These are phyloP conservation scores for Caenorhabditis remanei DNA, from an alignment of 1,140 invertebrate species.

Conservation along the genomic window DNA sequence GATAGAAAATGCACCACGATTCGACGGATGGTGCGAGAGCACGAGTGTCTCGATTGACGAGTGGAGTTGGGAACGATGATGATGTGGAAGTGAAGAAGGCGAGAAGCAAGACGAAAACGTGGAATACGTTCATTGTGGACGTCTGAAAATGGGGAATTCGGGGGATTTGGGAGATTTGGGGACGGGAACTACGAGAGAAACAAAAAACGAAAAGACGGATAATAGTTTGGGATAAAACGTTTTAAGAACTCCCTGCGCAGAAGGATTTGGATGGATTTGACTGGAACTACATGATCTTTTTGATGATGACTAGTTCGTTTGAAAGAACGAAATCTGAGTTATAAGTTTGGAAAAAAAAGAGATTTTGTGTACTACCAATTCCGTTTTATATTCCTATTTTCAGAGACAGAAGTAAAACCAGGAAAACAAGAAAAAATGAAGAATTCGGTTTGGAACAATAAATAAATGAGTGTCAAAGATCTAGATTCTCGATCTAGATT, in stretches of 20 bases:
- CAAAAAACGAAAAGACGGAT: background rate
- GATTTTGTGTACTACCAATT: too few relatives aligned
- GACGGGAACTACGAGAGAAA: background rate
- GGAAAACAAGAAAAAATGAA: background rate
- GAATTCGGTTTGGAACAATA: background rate
- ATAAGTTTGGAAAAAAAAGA: too few relatives aligned
- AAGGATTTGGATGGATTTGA: too few relatives aligned
- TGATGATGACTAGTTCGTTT: too few relatives aligned
- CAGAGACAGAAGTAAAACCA: background rate
- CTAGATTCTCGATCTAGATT: background rate
- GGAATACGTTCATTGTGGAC: constrained; percentile 1
- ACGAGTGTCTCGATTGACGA: constrained; percentile 29
- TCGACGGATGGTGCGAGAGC: constrained; percentile 57
- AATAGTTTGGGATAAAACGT: background rate
- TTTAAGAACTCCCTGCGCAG: background rate
- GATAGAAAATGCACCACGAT: constrained; percentile 62
- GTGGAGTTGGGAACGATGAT: constrained; percentile 7
- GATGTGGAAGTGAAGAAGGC: background rate
- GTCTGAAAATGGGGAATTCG: background rate
- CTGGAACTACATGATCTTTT: too few relatives aligned
- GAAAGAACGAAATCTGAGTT: too few relatives aligned
- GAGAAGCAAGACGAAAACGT: constrained; percentile 7
- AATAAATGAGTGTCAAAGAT: background rate
- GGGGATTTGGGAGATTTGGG: too few relatives aligned
- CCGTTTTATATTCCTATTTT: too few relatives aligned